These are phyloP conservation scores for Poecilia picta DNA, from an alignment of 2,797 vertebrate species.

Conservation along the genomic window DNA sequence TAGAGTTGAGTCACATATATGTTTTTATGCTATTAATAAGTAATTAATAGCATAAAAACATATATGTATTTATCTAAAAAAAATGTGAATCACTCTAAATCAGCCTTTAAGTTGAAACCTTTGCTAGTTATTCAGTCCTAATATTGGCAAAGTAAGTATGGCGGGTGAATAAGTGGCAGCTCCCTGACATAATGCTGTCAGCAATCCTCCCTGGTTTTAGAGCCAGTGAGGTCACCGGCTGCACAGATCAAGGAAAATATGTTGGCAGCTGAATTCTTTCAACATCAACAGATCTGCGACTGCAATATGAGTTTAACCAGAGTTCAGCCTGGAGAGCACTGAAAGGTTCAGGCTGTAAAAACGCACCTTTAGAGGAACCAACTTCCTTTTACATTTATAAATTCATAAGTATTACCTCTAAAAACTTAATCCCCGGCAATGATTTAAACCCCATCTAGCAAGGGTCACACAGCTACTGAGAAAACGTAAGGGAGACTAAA, in stretches of 20 bases:
- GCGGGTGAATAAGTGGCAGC: conserved; percentile 3
- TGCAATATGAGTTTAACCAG: conserved; percentile 29
- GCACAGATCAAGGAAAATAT: conserved; percentile 13
- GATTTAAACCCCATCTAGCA: not conserved
- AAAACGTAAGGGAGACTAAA: not conserved
- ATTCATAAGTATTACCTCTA: conserved; percentile 15
- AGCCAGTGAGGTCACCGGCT: conserved; percentile 13
- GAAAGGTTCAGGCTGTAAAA: conserved; percentile 31
- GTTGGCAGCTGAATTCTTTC: conserved; percentile 8
- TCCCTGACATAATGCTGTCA: conserved; percentile 13
- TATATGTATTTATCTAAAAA: not conserved
- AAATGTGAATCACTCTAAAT: not conserved
- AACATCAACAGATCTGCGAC: conserved; percentile 20
- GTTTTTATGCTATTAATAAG: too few species aligned
- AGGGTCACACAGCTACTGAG: not conserved
- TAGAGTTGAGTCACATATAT: not conserved
- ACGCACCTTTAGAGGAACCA: conserved; percentile 26
- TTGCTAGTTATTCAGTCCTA: not conserved
- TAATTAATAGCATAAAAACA: not conserved
- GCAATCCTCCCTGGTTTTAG: conserved; percentile 12
- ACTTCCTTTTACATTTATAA: conserved; percentile 11
- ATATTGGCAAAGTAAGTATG: conserved; percentile 16
- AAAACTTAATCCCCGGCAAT: conserved; percentile 9
- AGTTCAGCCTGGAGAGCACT: conserved; percentile 23
- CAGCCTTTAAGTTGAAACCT: not conserved